These are phyloP conservation scores for Trypoxylon attenuatum DNA, from an alignment of 2,888 invertebrate species.

Conservation along the genomic window DNA sequence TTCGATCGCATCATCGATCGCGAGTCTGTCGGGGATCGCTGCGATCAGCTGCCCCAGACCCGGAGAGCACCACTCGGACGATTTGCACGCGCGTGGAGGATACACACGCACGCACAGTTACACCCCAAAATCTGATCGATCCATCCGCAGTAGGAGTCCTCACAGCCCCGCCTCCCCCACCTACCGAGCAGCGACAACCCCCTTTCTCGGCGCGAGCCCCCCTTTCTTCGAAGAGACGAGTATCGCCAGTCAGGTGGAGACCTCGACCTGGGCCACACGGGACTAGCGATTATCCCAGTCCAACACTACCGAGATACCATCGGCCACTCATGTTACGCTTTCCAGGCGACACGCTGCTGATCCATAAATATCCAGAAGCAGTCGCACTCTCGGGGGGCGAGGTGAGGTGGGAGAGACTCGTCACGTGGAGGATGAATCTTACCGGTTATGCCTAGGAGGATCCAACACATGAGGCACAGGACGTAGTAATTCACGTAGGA, in stretches of 20 bases:
- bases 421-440: constrained; percentile 48
- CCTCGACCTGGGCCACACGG: constrained; percentile 25
- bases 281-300: background rate
- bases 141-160: constrained; percentile 51
- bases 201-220: constrained; percentile 5
- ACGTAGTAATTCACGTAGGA: constrained; percentile 73
- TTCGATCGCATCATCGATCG: constrained; percentile 38
- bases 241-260: constrained; percentile 15
- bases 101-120: constrained; percentile 51
- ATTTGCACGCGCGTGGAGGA: constrained; percentile 31
- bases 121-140: constrained; percentile 61
- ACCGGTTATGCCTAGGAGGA: constrained; percentile 73
- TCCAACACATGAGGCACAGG: constrained; percentile 73
- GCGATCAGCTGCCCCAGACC: constrained; percentile 19
- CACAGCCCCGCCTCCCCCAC: constrained; percentile 44
- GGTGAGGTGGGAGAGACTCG: background rate
- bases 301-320: background rate
- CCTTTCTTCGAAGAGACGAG: background rate
- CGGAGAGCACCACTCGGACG: background rate
- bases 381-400: background rate
- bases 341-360: constrained; percentile 16
- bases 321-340: constrained; percentile 1
- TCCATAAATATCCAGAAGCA: constrained; percentile 15
- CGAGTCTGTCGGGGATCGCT: background rate
- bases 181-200: constrained; percentile 1